These are phyloP conservation scores for Lingula anatina DNA, from an alignment of 2,888 invertebrate species.

Conservation along the genomic window DNA sequence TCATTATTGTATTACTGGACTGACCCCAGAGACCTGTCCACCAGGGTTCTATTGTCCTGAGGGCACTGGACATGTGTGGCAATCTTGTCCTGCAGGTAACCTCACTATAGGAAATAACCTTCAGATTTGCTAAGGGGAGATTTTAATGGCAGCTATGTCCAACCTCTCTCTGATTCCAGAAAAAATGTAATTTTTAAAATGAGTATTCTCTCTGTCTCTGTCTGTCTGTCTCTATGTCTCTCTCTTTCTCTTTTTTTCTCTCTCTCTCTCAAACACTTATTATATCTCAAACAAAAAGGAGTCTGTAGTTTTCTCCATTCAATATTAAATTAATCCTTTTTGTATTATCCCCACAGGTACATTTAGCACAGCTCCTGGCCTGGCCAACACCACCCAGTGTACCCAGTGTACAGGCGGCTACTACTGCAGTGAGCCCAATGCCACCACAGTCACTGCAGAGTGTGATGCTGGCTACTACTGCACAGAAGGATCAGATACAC, in stretches of 20 bases:
- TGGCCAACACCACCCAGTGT: constrained; percentile 34
- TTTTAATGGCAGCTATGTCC: no score
- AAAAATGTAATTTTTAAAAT: no score
- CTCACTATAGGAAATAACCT: constrained; percentile 30
- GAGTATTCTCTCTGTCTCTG: no score
- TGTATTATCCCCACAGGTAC: constrained; percentile 37
- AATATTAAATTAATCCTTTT: no score
- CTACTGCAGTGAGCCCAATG: constrained; percentile 33
- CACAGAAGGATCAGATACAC: constrained; percentile 30
- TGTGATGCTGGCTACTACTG: constrained; percentile 39
- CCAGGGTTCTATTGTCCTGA: constrained; percentile 44
- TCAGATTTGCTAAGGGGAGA: no score
- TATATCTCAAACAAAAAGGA: no score
- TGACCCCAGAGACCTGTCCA: constrained; percentile 32
- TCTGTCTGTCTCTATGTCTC: no score
- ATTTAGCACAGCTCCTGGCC: constrained; percentile 37
- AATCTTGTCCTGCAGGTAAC: constrained; percentile 42
- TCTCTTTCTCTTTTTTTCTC: no score
- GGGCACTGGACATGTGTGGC: constrained; percentile 38
- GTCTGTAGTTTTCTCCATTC: no score
- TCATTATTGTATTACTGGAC: constrained; percentile 32
- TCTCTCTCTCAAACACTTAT: no score
- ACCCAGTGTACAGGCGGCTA: constrained; percentile 40
- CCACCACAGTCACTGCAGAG: constrained; percentile 24
- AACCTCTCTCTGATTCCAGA: no score